A percentile compares a stretch with the other conserved stretches of the same genome.
Evolutionary conservation across 1,140 invertebrate species (phyloP).

Genomic region (Notospermus geniculatus): DNA sequence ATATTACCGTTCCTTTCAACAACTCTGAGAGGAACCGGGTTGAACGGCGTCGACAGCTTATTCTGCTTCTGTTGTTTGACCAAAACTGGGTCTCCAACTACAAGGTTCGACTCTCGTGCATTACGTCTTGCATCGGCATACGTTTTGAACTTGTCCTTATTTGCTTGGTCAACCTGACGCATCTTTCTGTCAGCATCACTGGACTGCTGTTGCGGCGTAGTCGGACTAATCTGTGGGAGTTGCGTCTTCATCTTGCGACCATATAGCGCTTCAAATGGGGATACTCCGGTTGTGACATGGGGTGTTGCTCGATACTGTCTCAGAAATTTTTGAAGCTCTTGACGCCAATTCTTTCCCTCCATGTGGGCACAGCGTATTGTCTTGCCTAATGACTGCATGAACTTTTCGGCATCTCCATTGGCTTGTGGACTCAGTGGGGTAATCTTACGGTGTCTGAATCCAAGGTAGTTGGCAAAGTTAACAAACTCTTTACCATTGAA

Average conservation of each 20-base stretch:
- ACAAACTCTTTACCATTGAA: conserved; percentile 18
- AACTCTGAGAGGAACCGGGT: conserved; percentile 18
- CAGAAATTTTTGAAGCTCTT: conserved; percentile 19
- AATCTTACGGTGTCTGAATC: conserved; percentile 22
- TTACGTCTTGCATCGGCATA: conserved; percentile 17
- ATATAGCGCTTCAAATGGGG: too few relatives aligned
- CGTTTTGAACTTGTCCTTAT: conserved; percentile 18
- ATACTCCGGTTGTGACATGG: conserved; percentile 14
- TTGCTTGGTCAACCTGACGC: conserved; percentile 5
- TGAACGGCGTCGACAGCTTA: conserved; percentile 22
- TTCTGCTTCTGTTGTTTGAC: conserved; percentile 19
- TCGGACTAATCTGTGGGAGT: conserved; percentile 15
- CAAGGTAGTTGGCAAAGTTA: conserved; percentile 11
- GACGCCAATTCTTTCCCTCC: conserved; percentile 18
- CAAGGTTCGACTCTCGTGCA: neutral
- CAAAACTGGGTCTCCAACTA: conserved; percentile 19
- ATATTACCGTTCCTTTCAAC: conserved; percentile 20
- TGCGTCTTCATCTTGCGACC: conserved; percentile 19
- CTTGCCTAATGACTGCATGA: conserved; percentile 26
- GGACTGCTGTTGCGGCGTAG: neutral
- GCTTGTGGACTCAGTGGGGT: conserved; percentile 26
- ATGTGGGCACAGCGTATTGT: conserved; percentile 10
- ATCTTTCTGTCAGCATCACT: neutral
- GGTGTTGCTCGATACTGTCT: conserved; percentile 25
- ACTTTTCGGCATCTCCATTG: conserved; percentile 22